A percentile compares a stretch with the other conserved stretches of the same genome.
phyloP scores from a whole-genome alignment of 2,797 vertebrate genomes.

The Eremophila alpestris region DNA sequence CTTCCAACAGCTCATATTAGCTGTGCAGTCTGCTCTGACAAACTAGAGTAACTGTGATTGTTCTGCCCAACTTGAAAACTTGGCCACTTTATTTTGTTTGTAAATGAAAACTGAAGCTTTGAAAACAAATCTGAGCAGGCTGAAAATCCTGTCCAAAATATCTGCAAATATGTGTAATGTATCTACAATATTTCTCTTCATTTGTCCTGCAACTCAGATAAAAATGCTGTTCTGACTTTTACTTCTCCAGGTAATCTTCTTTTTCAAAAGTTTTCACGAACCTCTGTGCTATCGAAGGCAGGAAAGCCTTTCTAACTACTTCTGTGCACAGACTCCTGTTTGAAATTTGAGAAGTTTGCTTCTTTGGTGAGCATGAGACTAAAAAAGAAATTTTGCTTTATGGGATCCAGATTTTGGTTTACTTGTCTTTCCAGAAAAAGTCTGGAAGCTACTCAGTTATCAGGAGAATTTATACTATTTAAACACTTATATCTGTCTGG shows the following conservation, averaged over 20 bases:
- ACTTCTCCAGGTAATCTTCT: background rate
- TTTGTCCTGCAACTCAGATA: background rate
- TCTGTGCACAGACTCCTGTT: constrained; percentile 48
- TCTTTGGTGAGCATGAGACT: constrained; percentile 4
- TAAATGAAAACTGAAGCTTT: background rate
- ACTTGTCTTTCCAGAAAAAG: constrained; percentile 25
- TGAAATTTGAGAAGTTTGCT: constrained; percentile 44
- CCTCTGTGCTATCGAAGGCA: background rate
- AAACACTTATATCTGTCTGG: background rate
- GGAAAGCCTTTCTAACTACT: constrained; percentile 25
- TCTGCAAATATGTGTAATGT: background rate
- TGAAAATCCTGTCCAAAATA: constrained; percentile 8
- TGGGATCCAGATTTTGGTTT: background rate
- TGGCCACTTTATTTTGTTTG: background rate
- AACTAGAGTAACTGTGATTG: background rate
- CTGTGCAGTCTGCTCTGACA: background rate
- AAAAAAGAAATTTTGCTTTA: constrained; percentile 8
- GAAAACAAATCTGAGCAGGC: background rate
- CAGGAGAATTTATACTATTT: constrained; percentile 2
- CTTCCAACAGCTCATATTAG: background rate
- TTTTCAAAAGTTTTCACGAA: background rate
- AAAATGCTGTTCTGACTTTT: constrained; percentile 11
- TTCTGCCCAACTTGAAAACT: background rate
- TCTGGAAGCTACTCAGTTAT: background rate
- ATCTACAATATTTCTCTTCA: background rate